phyloP scores from a whole-genome alignment of 2,888 invertebrate species.

The Scrobipalpa atriplicella region DNA sequence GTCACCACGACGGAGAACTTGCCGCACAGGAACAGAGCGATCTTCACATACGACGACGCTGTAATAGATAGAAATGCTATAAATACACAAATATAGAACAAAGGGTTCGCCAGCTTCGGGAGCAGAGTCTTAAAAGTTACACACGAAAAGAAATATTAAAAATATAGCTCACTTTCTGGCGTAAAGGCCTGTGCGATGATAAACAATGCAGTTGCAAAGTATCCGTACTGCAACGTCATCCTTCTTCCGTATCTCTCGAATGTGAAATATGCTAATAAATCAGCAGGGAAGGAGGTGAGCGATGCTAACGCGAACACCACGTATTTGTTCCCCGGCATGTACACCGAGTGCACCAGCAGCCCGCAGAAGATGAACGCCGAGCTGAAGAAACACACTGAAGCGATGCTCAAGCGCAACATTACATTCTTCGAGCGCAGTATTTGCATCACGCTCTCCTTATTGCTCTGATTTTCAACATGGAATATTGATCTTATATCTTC shows the following conservation, averaged over 20 bases:
- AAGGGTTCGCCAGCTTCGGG: background rate
- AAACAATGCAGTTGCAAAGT: constrained; percentile 54
- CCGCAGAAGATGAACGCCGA: constrained; percentile 69
- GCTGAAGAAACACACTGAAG: constrained; percentile 63
- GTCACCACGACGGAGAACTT: constrained; percentile 65
- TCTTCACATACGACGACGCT: constrained; percentile 62
- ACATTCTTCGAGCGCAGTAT: constrained; percentile 63
- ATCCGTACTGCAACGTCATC: constrained; percentile 59
- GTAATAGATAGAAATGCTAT: constrained; percentile 36
- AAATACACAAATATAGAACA: background rate
- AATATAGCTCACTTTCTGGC: constrained; percentile 55
- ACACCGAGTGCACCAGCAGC: constrained; percentile 58
- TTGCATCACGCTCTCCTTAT: constrained; percentile 58
- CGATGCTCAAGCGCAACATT: constrained; percentile 57
- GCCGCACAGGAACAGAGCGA: constrained; percentile 58
- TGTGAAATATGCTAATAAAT: constrained; percentile 56
- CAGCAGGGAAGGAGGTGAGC: constrained; percentile 65
- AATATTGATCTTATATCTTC: constrained; percentile 55
- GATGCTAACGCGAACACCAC: constrained; percentile 62
- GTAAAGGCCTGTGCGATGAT: constrained; percentile 55
- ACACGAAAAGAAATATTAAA: background rate
- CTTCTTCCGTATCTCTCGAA: constrained; percentile 62
- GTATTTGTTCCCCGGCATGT: constrained; percentile 68
- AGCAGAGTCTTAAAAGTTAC: background rate
- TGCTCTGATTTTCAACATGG: constrained; percentile 56